phyloP scores from a whole-genome alignment of 2,113 vertebrate species.

The Gymnobelideus leadbeateri region DNA sequence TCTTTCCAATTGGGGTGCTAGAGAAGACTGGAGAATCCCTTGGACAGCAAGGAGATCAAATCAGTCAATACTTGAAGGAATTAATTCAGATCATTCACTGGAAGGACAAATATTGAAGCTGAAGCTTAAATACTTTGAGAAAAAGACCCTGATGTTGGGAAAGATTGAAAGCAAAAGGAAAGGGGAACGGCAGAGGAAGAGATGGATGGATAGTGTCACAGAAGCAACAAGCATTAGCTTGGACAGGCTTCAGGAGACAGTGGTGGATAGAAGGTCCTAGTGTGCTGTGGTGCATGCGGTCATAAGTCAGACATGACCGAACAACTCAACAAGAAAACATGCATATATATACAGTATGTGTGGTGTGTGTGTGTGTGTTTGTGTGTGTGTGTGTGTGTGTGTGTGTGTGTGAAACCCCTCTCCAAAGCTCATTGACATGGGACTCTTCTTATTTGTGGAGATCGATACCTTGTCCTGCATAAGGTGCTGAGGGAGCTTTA shows the following conservation, averaged over 20 bases:
- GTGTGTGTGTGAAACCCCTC: too few species aligned
- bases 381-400: too few species aligned
- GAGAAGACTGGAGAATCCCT: too few species aligned
- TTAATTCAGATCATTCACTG: neutral
- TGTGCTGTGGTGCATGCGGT: neutral
- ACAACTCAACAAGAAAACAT: neutral
- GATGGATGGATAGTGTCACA: neutral
- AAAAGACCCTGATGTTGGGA: neutral
- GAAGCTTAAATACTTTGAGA: neutral
- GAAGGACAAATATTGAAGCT: neutral
- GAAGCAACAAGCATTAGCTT: neutral
- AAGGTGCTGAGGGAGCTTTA: neutral
- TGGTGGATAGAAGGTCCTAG: neutral
- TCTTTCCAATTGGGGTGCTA: too few species aligned
- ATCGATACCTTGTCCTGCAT: neutral
- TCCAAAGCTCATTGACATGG: neutral
- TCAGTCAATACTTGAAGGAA: too few species aligned
- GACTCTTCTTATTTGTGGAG: neutral
- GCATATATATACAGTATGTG: too few species aligned
- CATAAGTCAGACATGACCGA: neutral
- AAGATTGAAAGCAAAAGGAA: neutral
- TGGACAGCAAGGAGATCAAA: too few species aligned
- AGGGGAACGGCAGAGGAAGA: neutral
- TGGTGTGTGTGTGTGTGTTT: too few species aligned
- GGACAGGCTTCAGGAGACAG: neutral